Conservation (phyloP, 2,113 vertebrate genomes). For the Tapirus terrestris region DNA sequence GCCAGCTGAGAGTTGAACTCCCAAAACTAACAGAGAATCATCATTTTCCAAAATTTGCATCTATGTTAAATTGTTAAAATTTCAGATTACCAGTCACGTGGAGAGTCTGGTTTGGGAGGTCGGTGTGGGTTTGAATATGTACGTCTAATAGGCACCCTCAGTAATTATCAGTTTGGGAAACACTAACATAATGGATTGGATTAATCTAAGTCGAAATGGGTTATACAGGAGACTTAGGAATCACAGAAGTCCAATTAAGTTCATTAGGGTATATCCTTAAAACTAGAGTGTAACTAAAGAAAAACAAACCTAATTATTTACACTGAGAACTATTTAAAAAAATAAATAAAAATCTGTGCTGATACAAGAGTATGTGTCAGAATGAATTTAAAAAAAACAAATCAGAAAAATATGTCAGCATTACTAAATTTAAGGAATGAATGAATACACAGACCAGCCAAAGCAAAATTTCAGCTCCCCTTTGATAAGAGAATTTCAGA, state of each 20-base stretch:
- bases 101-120: neutral
- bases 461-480: neutral
- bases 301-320: constrained; percentile 62
- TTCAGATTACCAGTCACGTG: neutral
- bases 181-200: constrained; percentile 27
- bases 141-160: neutral
- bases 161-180: constrained; percentile 48
- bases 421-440: constrained; percentile 30
- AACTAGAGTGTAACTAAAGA: constrained; percentile 64
- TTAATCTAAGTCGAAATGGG: constrained; percentile 59
- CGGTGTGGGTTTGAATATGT: constrained; percentile 1
- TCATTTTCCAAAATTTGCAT: constrained; percentile 53
- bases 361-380: neutral
- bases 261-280: constrained; percentile 52
- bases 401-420: neutral
- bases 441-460: neutral
- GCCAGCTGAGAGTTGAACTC: constrained; percentile 48
- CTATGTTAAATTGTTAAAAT: constrained; percentile 15
- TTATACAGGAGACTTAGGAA: constrained; percentile 49
- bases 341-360: neutral
- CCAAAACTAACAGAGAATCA: constrained; percentile 53
- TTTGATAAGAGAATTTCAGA: constrained; percentile 30
- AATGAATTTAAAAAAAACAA: constrained; percentile 5
- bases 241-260: constrained; percentile 62
- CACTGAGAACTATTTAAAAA: neutral